These are phyloP conservation scores for Zaprionus vittiger DNA, from an alignment of 1,140 invertebrate species.

Conservation along the genomic window DNA sequence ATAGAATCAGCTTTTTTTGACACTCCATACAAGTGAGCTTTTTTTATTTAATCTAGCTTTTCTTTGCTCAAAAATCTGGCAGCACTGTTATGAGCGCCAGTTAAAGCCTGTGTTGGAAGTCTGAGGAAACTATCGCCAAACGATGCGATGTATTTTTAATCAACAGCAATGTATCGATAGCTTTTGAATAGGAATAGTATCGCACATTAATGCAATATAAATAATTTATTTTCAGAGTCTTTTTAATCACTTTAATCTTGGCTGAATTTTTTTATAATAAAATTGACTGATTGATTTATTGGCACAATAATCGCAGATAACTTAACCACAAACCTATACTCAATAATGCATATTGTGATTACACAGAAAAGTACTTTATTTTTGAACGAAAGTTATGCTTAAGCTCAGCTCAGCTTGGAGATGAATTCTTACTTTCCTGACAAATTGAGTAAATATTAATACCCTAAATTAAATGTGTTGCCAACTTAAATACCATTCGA, in stretches of 20 bases:
- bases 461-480: not conserved
- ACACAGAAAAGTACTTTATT: not conserved
- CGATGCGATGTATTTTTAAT: too few species aligned
- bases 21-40: too few species aligned
- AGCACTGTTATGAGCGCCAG: too few species aligned
- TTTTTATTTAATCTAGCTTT: too few species aligned
- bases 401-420: not conserved
- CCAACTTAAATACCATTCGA: conserved; percentile 9
- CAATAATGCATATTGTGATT: not conserved
- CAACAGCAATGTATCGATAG: too few species aligned
- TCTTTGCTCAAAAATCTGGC: too few species aligned
- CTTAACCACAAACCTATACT: not conserved
- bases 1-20: too few species aligned
- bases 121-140: too few species aligned
- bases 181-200: not conserved
- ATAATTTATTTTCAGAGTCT: not conserved
- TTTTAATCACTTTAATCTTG: not conserved
- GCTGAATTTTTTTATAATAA: not conserved
- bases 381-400: not conserved
- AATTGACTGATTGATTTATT: not conserved
- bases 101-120: too few species aligned
- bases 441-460: conserved; percentile 4
- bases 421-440: not conserved
- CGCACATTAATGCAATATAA: not conserved
- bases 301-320: not conserved